Percentiles rank a stretch among this genome's conserved stretches.
phyloP scores from a whole-genome alignment of 2,113 vertebrate genomes.

The Pipra filicauda region DNA sequence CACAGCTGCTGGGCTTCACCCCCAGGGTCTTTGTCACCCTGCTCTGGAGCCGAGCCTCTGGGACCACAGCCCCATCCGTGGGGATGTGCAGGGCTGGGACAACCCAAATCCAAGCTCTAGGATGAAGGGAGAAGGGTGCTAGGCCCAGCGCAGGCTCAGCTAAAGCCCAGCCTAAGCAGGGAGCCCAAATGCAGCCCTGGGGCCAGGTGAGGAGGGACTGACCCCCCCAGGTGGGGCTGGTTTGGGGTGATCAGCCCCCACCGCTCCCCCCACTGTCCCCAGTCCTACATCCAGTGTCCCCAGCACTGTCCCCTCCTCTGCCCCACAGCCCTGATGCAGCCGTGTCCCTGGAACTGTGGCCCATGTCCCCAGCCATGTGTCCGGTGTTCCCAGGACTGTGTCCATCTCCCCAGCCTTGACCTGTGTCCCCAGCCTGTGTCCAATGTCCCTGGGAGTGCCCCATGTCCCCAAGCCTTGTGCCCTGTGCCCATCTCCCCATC shows the following conservation, averaged over 20 bases:
- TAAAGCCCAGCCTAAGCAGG: background rate
- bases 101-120: background rate
- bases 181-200: background rate
- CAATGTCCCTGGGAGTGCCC: background rate
- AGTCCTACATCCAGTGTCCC: background rate
- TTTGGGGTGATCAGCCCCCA: background rate
- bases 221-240: background rate
- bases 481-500: background rate
- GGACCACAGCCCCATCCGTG: fast-evolving
- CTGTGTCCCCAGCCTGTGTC: no score
- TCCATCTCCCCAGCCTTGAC: background rate
- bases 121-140: fast-evolving
- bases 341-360: background rate
- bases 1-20: background rate
- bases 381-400: no score
- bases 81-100: background rate
- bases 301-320: background rate
- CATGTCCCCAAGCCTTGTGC: no score
- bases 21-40: fast-evolving
- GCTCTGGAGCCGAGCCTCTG: fast-evolving
- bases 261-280: no score
- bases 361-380: no score
- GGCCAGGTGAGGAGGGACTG: background rate
- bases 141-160: no score
- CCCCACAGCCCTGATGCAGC: background rate